phyloP scores from a whole-genome alignment of 2,888 invertebrate genomes.

The Congeria kusceri region DNA sequence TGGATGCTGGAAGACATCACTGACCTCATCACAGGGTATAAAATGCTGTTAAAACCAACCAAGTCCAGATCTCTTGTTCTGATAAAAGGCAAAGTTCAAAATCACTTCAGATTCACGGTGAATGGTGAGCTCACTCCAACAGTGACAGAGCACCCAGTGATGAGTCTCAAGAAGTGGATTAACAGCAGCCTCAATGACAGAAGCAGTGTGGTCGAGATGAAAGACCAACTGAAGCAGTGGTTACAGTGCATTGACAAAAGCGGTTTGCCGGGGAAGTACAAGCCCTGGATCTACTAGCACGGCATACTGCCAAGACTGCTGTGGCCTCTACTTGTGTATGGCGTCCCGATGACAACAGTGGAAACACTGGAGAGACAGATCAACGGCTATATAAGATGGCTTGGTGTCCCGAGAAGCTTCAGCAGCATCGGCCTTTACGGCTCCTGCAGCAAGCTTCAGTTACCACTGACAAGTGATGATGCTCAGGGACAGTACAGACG shows the following conservation, averaged over 20 bases:
- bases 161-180: slow-evolving; percentile 41
- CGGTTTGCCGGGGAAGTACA: slow-evolving; percentile 20
- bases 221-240: not conserved
- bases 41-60: not conserved
- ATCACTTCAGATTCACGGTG: not conserved
- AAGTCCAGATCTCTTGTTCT: slow-evolving; percentile 13
- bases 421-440: slow-evolving; percentile 38
- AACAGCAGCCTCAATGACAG: slow-evolving; percentile 20
- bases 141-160: slow-evolving; percentile 12
- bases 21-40: not conserved
- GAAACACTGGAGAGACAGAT: not conserved
- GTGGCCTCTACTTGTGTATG: slow-evolving; percentile 14
- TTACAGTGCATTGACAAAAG: slow-evolving; percentile 1
- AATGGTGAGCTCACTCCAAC: not conserved
- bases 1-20: slow-evolving; percentile 22
- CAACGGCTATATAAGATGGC: slow-evolving; percentile 25
- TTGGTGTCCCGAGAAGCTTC: slow-evolving; percentile 42
- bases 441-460: slow-evolving; percentile 20
- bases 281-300: slow-evolving; percentile 22
- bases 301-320: slow-evolving; percentile 16
- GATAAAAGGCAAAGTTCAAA: slow-evolving; percentile 10
- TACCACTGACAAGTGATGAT: slow-evolving; percentile 41
- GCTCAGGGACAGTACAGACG: slow-evolving; percentile 27
- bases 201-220: not conserved
- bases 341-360: not conserved